These are phyloP conservation scores for Drosophila repleta DNA, from an alignment of 1,140 invertebrate genomes.

Conservation along the genomic window DNA sequence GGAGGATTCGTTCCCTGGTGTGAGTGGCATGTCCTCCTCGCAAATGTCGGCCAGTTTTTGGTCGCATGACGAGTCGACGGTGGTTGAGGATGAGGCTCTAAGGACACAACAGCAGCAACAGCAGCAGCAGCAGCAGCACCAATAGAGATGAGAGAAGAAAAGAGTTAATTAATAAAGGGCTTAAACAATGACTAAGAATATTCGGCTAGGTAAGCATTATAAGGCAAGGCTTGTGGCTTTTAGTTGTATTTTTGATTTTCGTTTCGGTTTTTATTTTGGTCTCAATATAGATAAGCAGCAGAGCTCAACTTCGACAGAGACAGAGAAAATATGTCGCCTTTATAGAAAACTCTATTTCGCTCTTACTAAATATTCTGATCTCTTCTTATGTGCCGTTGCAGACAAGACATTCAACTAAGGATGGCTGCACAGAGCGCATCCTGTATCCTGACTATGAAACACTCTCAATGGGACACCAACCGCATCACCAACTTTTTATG, in stretches of 20 bases:
- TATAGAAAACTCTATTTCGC: not conserved
- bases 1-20: slow-evolving; percentile 79
- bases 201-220: slow-evolving; percentile 75
- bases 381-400: slow-evolving; percentile 19
- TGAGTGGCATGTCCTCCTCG: slow-evolving; percentile 71
- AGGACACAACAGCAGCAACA: slow-evolving; percentile 36
- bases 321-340: slow-evolving; percentile 40
- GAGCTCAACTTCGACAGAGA: slow-evolving; percentile 75
- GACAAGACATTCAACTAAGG: slow-evolving; percentile 40
- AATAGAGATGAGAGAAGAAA: slow-evolving; percentile 37
- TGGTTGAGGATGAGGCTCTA: slow-evolving; percentile 66
- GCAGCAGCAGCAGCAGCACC: slow-evolving; percentile 46
- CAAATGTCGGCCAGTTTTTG: slow-evolving; percentile 78
- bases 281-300: slow-evolving; percentile 61
- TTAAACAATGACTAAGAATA: slow-evolving; percentile 66
- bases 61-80: slow-evolving; percentile 73
- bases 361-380: slow-evolving; percentile 1
- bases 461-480: slow-evolving; percentile 15
- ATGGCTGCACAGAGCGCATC: not conserved
- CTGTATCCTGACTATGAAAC: not conserved
- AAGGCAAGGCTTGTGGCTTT: slow-evolving; percentile 66
- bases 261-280: slow-evolving; percentile 53
- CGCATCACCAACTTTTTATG: slow-evolving; percentile 29
- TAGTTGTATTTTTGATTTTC: slow-evolving; percentile 59
- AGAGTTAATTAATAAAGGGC: slow-evolving; percentile 47